Percentiles rank a stretch among this genome's conserved stretches.
Conservation (phyloP, 2,113 vertebrate genomes). For the Microcebus jonahi region DNA sequence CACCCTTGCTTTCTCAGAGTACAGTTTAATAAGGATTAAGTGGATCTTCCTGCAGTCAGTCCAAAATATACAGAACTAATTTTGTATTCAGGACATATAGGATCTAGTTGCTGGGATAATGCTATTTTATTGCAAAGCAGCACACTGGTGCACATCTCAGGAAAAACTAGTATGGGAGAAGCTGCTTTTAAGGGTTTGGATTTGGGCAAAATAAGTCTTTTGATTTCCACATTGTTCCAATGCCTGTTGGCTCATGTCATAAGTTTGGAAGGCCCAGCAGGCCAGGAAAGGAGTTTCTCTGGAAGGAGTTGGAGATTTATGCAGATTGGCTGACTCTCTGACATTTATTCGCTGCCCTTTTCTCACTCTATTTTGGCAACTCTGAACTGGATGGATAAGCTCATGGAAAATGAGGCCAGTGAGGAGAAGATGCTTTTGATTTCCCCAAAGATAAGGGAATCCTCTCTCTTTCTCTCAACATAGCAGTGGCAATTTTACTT, state of each 20-base stretch:
- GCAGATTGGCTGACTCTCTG: constrained; percentile 68
- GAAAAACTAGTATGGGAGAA: constrained; percentile 18
- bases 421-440: constrained; percentile 64
- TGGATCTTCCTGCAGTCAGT: not conserved
- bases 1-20: not conserved
- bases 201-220: constrained; percentile 68
- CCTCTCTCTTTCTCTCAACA: not conserved
- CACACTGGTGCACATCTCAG: not conserved
- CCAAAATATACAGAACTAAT: not conserved
- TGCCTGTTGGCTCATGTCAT: constrained; percentile 67
- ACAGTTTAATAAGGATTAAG: not conserved
- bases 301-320: constrained; percentile 65
- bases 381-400: constrained; percentile 68
- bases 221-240: constrained; percentile 67
- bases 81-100: not conserved
- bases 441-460: constrained; percentile 64
- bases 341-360: constrained; percentile 75
- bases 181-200: constrained; percentile 22
- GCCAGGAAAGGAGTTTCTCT: constrained; percentile 73
- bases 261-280: constrained; percentile 68
- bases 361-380: constrained; percentile 71
- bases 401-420: constrained; percentile 67
- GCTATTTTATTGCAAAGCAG: not conserved
- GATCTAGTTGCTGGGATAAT: not conserved
- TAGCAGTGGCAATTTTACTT: not conserved